phyloP scores from a whole-genome alignment of 2,797 vertebrate genomes.

The Epinephelus coioides region DNA sequence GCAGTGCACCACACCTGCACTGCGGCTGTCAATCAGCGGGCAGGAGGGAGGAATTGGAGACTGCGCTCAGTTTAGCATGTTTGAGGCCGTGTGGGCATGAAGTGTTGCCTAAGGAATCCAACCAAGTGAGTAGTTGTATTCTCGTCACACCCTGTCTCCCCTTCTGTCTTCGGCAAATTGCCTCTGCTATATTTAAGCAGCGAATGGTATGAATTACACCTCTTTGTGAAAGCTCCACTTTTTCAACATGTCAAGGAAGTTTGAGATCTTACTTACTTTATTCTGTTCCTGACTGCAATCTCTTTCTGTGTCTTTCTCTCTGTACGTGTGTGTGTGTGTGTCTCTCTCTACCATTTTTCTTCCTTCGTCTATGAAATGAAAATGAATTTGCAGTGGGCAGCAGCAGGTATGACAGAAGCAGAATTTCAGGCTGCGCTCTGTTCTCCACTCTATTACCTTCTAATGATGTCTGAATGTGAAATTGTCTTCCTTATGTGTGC shows the following conservation, averaged over 20 bases:
- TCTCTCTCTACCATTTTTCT: conserved; percentile 12
- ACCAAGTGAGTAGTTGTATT: conserved; percentile 63
- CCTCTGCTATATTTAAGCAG: conserved; percentile 72
- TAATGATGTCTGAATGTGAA: conserved; percentile 80
- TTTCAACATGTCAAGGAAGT: conserved; percentile 68
- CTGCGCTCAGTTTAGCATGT: conserved; percentile 73
- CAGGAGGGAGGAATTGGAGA: conserved; percentile 51
- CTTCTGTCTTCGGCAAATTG: conserved; percentile 71
- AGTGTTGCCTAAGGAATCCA: conserved; percentile 66
- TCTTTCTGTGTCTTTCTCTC: conserved; percentile 33
- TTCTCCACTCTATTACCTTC: conserved; percentile 78
- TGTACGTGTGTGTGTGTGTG: neutral
- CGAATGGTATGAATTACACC: conserved; percentile 58
- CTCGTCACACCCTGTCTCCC: conserved; percentile 58
- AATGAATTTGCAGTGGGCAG: conserved; percentile 69
- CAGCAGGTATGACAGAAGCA: conserved; percentile 67
- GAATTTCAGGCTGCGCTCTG: conserved; percentile 52
- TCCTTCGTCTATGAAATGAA: conserved; percentile 47
- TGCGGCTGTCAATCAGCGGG: conserved; percentile 81
- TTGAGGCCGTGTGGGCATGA: conserved; percentile 59
- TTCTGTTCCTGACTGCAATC: conserved; percentile 47
- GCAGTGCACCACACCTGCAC: conserved; percentile 73
- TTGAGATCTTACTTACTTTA: conserved; percentile 69
- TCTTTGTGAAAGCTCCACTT: conserved; percentile 57
- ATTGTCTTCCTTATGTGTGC: conserved; percentile 52